Percentiles rank a stretch among this genome's conserved stretches.
Conservation (phyloP, 2,113 vertebrate genomes). For the Grammomys dolichurus region DNA sequence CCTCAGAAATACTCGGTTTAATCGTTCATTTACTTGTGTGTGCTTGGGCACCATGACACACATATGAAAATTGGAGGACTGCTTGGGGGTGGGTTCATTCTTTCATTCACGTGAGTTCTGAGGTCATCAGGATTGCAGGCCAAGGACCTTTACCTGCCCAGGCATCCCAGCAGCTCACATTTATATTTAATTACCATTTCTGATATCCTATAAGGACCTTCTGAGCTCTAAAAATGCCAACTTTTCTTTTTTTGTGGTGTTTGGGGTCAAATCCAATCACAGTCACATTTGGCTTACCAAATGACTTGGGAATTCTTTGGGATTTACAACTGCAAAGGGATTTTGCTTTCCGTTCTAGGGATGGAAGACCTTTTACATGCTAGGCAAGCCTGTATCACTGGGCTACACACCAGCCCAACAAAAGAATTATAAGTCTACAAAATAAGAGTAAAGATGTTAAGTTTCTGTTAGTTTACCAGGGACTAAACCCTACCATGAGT, state of each 20-base stretch:
- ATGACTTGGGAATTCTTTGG: constrained; percentile 42
- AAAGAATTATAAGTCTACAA: neutral
- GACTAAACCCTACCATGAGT: neutral
- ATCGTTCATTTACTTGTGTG: neutral
- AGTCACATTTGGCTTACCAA: constrained; percentile 42
- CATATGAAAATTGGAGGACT: neutral
- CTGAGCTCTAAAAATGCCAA: neutral
- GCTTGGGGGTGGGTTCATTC: neutral
- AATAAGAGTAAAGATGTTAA: constrained; percentile 6
- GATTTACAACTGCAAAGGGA: constrained; percentile 12
- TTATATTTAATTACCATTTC: neutral
- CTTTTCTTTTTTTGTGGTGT: neutral
- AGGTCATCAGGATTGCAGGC: neutral
- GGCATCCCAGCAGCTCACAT: neutral
- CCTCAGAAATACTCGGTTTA: neutral
- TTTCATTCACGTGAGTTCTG: neutral
- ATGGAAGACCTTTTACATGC: neutral
- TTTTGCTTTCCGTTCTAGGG: neutral
- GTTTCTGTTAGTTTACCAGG: neutral
- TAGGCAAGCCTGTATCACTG: neutral
- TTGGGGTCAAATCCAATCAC: neutral
- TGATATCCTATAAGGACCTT: neutral
- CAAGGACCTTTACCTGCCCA: neutral
- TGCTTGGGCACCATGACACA: neutral
- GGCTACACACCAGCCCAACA: neutral